Conservation (phyloP, 2,888 invertebrate genomes). For the Pecten maximus region DNA sequence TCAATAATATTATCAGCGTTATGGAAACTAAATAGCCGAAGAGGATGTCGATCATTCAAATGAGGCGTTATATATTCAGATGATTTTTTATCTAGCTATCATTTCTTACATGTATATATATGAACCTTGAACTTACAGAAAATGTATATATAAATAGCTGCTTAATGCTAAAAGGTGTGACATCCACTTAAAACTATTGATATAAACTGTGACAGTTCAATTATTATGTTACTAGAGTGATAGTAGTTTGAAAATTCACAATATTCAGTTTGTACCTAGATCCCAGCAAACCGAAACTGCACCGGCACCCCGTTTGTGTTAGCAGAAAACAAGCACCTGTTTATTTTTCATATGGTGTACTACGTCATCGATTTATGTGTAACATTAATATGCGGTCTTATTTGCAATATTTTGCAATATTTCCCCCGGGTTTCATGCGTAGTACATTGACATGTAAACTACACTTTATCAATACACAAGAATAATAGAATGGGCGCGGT, state of each 20-base stretch:
- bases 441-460: background rate
- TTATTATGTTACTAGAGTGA: background rate
- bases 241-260: background rate
- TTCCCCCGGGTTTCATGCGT: background rate
- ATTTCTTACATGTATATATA: too few relatives aligned
- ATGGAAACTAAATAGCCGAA: too few relatives aligned
- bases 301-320: background rate
- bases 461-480: background rate
- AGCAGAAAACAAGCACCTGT: constrained; percentile 47
- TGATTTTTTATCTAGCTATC: too few relatives aligned
- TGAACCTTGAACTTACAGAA: too few relatives aligned
- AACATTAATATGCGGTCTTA: background rate
- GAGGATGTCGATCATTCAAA: too few relatives aligned
- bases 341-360: constrained; percentile 50
- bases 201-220: background rate
- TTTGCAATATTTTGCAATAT: background rate
- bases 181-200: background rate
- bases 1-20: too few relatives aligned
- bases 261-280: background rate
- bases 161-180: too few relatives aligned
- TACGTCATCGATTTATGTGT: constrained; percentile 60
- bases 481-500: constrained; percentile 50
- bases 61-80: too few relatives aligned
- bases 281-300: background rate
- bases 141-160: too few relatives aligned